Conservation (phyloP, 2,797 vertebrate species). For the Calcarius lapponicus region DNA sequence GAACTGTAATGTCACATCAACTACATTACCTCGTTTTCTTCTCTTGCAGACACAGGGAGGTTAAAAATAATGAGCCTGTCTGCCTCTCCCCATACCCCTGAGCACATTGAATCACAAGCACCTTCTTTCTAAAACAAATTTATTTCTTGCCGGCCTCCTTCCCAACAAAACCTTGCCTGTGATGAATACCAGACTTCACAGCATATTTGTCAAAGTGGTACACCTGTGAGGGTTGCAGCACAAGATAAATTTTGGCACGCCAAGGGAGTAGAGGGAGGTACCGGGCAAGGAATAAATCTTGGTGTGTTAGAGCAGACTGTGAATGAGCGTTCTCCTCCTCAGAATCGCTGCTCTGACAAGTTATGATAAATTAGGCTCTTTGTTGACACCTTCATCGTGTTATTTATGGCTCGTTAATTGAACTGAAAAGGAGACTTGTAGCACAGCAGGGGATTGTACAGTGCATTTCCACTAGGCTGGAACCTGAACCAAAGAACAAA, state of each 20-base stretch:
- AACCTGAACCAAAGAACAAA: conserved; percentile 62
- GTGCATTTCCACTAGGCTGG: conserved; percentile 72
- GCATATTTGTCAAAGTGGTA: conserved; percentile 92
- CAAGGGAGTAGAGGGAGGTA: conserved; percentile 48
- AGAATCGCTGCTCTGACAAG: conserved; percentile 86
- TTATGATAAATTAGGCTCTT: conserved; percentile 94
- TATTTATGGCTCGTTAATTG: conserved; percentile 99
- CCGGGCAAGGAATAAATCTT: conserved; percentile 91
- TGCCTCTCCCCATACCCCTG: conserved; percentile 60
- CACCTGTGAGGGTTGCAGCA: conserved; percentile 91
- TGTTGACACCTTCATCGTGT: conserved; percentile 98
- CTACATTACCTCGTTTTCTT: conserved; percentile 54
- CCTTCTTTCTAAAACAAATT: conserved; percentile 91
- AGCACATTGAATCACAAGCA: conserved; percentile 79
- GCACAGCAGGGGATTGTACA: conserved; percentile 81
- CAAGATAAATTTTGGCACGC: conserved; percentile 90
- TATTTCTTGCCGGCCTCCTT: conserved; percentile 88
- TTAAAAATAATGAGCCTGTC: conserved; percentile 71
- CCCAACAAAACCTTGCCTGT: conserved; percentile 83
- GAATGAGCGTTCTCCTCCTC: conserved; percentile 82
- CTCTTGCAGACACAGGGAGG: conserved; percentile 55
- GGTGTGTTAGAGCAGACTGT: conserved; percentile 76
- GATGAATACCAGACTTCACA: conserved; percentile 83
- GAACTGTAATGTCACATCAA: conserved; percentile 38
- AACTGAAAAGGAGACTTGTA: conserved; percentile 92